A percentile compares a stretch with the other conserved stretches of the same genome.
Conservation (phyloP, 2,888 invertebrate species). For the Erebia palarica region DNA sequence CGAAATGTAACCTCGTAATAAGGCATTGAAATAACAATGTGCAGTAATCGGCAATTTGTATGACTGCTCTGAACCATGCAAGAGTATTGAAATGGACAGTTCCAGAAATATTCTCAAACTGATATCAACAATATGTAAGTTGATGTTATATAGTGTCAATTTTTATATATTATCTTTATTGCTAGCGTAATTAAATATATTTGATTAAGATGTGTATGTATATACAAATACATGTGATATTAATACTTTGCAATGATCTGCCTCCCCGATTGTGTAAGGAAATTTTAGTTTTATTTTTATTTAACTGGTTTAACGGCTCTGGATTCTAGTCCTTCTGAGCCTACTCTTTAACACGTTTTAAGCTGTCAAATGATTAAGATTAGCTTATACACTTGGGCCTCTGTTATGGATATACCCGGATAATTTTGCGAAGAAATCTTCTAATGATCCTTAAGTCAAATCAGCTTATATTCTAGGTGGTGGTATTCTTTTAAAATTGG, state of each 20-base stretch:
- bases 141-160: constrained; percentile 31
- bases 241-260: constrained; percentile 13
- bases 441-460: neutral
- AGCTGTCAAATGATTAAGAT: no score
- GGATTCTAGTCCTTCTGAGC: no score
- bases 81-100: neutral
- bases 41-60: no score
- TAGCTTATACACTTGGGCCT: no score
- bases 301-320: no score
- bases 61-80: no score
- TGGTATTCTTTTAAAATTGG: no score
- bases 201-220: constrained; percentile 7
- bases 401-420: neutral
- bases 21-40: no score
- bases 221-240: neutral
- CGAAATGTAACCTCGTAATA: no score
- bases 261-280: neutral
- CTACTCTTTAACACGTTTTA: no score
- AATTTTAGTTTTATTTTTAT: no score
- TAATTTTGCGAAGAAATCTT: neutral
- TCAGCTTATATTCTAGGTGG: neutral
- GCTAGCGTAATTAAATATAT: constrained; percentile 32
- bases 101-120: constrained; percentile 6
- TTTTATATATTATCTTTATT: constrained; percentile 34
- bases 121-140: constrained; percentile 17